phyloP scores from a whole-genome alignment of 2,113 vertebrate species.

The Bujurquina vittata region DNA sequence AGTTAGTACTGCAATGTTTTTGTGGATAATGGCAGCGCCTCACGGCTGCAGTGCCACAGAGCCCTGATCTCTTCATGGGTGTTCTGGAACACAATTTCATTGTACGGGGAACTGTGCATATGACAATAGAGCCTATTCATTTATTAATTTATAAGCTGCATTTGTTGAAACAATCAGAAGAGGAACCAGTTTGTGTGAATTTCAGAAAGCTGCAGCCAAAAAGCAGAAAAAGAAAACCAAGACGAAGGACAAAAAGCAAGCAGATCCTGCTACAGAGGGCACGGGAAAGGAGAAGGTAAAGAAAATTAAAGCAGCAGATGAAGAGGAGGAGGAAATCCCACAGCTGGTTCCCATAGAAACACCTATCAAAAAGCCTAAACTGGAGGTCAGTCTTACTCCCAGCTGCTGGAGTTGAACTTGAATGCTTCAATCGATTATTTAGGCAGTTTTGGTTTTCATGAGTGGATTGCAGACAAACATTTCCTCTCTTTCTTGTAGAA shows the following conservation, averaged over 20 bases:
- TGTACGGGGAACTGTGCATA: too few relatives aligned
- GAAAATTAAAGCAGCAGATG: background rate
- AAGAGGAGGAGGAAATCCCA: constrained; percentile 70
- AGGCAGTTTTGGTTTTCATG: background rate
- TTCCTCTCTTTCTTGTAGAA: constrained; percentile 29
- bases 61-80: too few relatives aligned
- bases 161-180: background rate
- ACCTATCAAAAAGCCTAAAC: constrained; percentile 70
- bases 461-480: accelerated
- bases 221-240: background rate
- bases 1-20: background rate
- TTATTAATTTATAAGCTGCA: background rate
- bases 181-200: background rate
- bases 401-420: background rate
- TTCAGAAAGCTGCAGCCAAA: constrained; percentile 31
- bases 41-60: too few relatives aligned
- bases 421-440: accelerated
- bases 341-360: constrained; percentile 77
- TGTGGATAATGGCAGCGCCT: too few relatives aligned
- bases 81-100: too few relatives aligned
- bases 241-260: background rate
- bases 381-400: constrained; percentile 63
- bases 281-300: constrained; percentile 5
- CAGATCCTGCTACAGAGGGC: background rate
- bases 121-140: too few relatives aligned